These are phyloP conservation scores for Scartelaos histophorus DNA, from an alignment of 2,113 vertebrate genomes.

Conservation along the genomic window DNA sequence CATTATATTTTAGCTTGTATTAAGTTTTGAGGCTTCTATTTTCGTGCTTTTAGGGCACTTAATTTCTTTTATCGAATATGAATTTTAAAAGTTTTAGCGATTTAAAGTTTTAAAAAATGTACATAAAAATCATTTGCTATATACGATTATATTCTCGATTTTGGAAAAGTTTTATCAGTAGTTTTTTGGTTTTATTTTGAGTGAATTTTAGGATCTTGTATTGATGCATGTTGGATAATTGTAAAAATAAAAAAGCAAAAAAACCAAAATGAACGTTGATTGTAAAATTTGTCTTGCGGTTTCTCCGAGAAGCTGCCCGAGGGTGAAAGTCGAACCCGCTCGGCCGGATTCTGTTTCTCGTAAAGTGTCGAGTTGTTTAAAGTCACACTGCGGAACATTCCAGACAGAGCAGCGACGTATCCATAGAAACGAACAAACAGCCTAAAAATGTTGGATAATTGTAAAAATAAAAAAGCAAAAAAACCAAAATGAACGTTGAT, in stretches of 20 bases:
- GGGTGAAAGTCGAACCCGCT: neutral
- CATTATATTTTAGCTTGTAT: slow-evolving; percentile 61
- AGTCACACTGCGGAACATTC: no score
- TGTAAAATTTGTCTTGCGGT: slow-evolving; percentile 54
- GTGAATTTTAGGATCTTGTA: slow-evolving; percentile 60
- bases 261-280: slow-evolving; percentile 70
- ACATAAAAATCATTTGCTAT: slow-evolving; percentile 75
- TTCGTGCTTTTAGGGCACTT: slow-evolving; percentile 55
- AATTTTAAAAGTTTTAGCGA: slow-evolving; percentile 62
- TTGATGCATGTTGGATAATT: slow-evolving; percentile 71
- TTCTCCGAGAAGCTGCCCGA: neutral
- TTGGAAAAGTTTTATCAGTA: slow-evolving; percentile 64
- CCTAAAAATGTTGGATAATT: slow-evolving; percentile 75
- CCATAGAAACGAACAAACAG: no score
- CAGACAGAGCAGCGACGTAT: no score
- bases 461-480: slow-evolving; percentile 29
- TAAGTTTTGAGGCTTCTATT: slow-evolving; percentile 49
- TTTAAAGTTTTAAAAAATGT: slow-evolving; percentile 68
- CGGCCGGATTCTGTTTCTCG: slow-evolving; percentile 12
- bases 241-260: slow-evolving; percentile 29
- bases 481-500: slow-evolving; percentile 70
- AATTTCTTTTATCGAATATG: slow-evolving; percentile 37
- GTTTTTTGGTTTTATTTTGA: slow-evolving; percentile 48
- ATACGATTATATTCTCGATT: slow-evolving; percentile 65
- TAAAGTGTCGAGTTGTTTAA: no score